These are phyloP conservation scores for Melipona bicolor DNA, from an alignment of 2,888 invertebrate genomes.

Conservation along the genomic window DNA sequence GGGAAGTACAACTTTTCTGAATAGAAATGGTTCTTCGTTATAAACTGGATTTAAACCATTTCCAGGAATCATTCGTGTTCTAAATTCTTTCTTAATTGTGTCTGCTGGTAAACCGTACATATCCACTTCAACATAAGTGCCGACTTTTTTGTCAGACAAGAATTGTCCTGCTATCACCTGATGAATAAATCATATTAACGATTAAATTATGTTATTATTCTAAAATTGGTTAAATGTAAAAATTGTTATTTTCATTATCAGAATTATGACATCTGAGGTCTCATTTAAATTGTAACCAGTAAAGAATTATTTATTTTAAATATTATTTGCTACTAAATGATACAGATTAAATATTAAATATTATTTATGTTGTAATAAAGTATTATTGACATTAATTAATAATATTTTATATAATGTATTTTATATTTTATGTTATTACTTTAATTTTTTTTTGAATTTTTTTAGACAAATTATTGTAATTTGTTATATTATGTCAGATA, in stretches of 20 bases:
- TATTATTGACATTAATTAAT: no score
- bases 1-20: conserved; percentile 90
- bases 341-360: no score
- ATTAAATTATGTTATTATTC: neutral
- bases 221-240: neutral
- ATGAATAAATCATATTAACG: neutral
- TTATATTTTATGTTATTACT: no score
- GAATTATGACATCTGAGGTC: no score
- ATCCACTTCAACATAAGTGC: conserved; percentile 91
- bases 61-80: conserved; percentile 88
- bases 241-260: neutral
- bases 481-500: no score
- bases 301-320: no score
- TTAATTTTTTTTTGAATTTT: no score
- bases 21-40: conserved; percentile 89
- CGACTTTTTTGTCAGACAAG: conserved; percentile 89
- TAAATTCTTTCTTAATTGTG: conserved; percentile 89
- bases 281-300: no score
- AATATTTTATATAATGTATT: no score
- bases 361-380: no score
- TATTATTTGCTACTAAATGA: no score
- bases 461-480: no score
- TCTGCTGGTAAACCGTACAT: conserved; percentile 91
- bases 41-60: conserved; percentile 90
- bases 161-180: conserved; percentile 89